A percentile compares a stretch with the other conserved stretches of the same genome.
Evolutionary conservation across 2,797 vertebrate species (phyloP).

Genomic region (Phataginus tricuspis): DNA sequence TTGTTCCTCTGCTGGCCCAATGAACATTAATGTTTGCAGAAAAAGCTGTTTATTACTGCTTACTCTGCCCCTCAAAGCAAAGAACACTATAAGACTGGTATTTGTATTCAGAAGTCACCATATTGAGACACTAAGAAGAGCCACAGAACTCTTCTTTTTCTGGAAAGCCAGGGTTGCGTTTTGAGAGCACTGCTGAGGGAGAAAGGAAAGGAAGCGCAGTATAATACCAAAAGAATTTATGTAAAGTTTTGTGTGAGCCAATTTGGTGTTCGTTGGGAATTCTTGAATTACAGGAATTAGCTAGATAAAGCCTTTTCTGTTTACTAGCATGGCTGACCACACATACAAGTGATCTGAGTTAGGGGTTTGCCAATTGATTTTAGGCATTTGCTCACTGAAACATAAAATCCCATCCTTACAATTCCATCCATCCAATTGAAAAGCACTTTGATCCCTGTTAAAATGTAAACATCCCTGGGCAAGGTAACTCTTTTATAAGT

Average conservation of each 20-base stretch:
- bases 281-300: constrained; percentile 21
- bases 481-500: neutral
- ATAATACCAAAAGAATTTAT: neutral
- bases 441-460: constrained; percentile 20
- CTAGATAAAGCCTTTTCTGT: neutral
- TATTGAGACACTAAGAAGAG: neutral
- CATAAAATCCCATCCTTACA: constrained; percentile 8
- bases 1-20: constrained; percentile 55
- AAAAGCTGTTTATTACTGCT: constrained; percentile 63
- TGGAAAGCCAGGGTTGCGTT: neutral
- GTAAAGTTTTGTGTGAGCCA: neutral
- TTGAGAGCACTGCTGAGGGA: neutral
- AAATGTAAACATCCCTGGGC: constrained; percentile 13
- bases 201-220: neutral
- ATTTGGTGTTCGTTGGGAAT: neutral
- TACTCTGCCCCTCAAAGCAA: constrained; percentile 50
- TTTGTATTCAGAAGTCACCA: constrained; percentile 50
- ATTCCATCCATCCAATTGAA: neutral
- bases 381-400: neutral
- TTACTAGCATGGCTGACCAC: neutral
- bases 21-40: constrained; percentile 63
- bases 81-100: constrained; percentile 51
- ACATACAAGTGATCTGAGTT: neutral
- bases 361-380: neutral
- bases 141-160: neutral